These are phyloP conservation scores for Pogonomyrmex californicus DNA, from an alignment of 1,140 invertebrate genomes.

Conservation along the genomic window DNA sequence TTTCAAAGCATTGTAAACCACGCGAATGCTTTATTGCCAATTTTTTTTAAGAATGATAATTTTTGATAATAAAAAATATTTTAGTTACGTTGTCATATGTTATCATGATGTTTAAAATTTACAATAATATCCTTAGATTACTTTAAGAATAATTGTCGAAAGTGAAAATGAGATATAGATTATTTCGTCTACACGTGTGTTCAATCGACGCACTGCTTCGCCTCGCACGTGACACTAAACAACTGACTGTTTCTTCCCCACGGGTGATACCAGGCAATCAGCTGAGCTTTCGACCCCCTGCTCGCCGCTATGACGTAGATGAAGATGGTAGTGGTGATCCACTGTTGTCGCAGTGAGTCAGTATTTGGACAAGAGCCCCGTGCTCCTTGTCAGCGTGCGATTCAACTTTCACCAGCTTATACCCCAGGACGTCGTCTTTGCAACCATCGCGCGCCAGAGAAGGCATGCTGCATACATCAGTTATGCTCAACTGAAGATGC, in stretches of 20 bases:
- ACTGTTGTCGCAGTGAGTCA: conserved; percentile 85
- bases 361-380: conserved; percentile 83
- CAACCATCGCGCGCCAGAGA: conserved; percentile 3
- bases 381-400: conserved; percentile 57
- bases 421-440: conserved; percentile 43
- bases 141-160: not conserved
- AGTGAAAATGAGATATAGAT: not conserved
- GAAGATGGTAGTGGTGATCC: conserved; percentile 67
- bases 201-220: conserved; percentile 10
- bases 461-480: not conserved
- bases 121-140: not conserved
- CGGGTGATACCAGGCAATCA: conserved; percentile 66
- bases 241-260: conserved; percentile 55
- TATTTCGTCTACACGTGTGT: not conserved
- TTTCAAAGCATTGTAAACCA: not conserved
- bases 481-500: conserved; percentile 20
- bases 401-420: conserved; percentile 68
- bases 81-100: not conserved
- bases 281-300: conserved; percentile 65
- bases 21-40: not conserved
- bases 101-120: not conserved
- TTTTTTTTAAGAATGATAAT: not conserved
- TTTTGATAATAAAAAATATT: not conserved
- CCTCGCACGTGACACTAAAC: conserved; percentile 61
- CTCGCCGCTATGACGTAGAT: conserved; percentile 60